These are phyloP conservation scores for Drosophila kurseongensis DNA, from an alignment of 1,140 invertebrate genomes.

Conservation along the genomic window DNA sequence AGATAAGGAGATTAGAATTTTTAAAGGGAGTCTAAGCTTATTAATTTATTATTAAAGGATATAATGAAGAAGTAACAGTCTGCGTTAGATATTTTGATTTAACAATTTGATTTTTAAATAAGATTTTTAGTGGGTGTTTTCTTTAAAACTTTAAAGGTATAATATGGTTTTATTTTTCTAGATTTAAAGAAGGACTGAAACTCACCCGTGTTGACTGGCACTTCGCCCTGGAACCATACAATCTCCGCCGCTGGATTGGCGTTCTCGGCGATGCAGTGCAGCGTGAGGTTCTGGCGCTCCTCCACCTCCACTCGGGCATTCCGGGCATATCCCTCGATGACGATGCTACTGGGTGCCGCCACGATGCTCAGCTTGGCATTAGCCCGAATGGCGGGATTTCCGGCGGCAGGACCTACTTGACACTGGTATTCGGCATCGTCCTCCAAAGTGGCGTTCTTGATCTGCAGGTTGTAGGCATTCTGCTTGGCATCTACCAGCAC, in stretches of 20 bases:
- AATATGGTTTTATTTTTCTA: background rate
- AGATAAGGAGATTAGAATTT: too few species aligned
- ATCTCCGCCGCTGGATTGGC: conserved; percentile 95
- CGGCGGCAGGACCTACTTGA: conserved; percentile 92
- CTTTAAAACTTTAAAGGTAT: background rate
- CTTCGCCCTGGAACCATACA: conserved; percentile 93
- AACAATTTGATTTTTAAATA: too few species aligned
- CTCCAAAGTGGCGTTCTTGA: conserved; percentile 92
- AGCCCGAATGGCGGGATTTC: conserved; percentile 92
- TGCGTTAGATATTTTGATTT: too few species aligned
- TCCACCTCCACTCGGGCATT: conserved; percentile 93
- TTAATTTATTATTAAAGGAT: too few species aligned
- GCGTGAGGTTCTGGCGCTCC: conserved; percentile 91
- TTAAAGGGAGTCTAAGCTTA: too few species aligned
- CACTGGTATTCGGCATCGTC: conserved; percentile 97
- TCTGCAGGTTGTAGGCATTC: conserved; percentile 93
- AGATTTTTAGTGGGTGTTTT: too few species aligned
- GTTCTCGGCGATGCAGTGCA: conserved; percentile 93
- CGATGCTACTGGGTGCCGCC: conserved; percentile 94
- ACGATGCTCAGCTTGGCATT: conserved; percentile 93
- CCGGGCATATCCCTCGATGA: conserved; percentile 90
- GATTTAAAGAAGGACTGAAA: background rate
- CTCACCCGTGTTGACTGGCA: conserved; percentile 90
- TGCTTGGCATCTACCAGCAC: conserved; percentile 91
- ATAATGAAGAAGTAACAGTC: too few species aligned